Conservation (phyloP, 2,113 vertebrate genomes). For the Lampris incognitus region DNA sequence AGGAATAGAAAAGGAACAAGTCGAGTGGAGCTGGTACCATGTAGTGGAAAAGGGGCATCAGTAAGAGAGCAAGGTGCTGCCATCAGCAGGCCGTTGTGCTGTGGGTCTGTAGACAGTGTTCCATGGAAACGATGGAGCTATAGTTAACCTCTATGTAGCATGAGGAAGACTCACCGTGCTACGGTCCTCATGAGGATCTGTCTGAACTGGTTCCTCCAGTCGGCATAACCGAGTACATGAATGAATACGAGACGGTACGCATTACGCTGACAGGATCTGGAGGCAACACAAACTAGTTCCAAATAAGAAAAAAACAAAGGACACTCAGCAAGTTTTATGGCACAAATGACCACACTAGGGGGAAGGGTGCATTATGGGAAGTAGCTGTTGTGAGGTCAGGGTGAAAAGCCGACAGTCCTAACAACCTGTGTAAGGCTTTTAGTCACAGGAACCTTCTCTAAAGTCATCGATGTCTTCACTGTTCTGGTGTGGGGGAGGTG, state of each 20-base stretch:
- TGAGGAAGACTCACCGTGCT: conserved; percentile 18
- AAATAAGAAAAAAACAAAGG: conserved; percentile 26
- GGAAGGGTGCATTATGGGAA: conserved; percentile 44
- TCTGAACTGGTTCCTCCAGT: conserved; percentile 34
- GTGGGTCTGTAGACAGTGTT: too few relatives aligned
- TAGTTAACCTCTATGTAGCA: too few relatives aligned
- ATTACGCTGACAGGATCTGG: conserved; percentile 28
- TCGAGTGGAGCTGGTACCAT: too few relatives aligned
- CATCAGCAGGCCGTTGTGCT: too few relatives aligned
- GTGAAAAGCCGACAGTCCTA: conserved; percentile 26
- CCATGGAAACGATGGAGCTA: too few relatives aligned
- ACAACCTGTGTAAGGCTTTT: conserved; percentile 15
- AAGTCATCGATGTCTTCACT: conserved; percentile 20
- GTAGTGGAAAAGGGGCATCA: too few relatives aligned
- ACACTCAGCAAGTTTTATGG: conserved; percentile 74
- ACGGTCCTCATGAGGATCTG: conserved; percentile 39
- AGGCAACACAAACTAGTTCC: conserved; percentile 54
- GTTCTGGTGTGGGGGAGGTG: background rate
- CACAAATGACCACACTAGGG: conserved; percentile 66
- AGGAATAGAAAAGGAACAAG: too few relatives aligned
- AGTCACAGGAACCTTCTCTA: conserved; percentile 57
- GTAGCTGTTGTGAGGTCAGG: conserved; percentile 4
- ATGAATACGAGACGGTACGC: conserved; percentile 25
- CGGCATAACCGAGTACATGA: conserved; percentile 6
- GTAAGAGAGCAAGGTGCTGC: too few relatives aligned